Base-by-base conservation (phyloP, 53 echinoderm and acorn worm species). In the Crossaster papposus region DNA sequence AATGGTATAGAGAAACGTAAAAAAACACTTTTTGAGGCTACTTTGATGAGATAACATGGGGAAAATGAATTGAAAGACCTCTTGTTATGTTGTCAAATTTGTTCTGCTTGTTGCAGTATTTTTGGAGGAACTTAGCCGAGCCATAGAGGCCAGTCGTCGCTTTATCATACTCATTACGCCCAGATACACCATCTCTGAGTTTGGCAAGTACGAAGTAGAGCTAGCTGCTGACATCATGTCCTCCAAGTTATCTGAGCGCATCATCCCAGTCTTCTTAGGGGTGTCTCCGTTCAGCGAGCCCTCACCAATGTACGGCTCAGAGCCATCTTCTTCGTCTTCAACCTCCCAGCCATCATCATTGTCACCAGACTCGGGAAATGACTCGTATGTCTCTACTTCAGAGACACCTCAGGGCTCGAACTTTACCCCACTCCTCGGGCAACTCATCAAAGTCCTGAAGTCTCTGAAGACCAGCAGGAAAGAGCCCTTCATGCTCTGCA, bases 131-230 rank as follows among this genome's bases (percentile, higher is more conserved):
- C 78, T 90, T 0, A 33, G 58, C 28, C 82, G 44, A 35, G 79
- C 83, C 23, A 22, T 90, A 37, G 64, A 73, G 24, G 33, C 30
- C 6, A 90, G 90, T 90, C 90, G 90, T 26, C 90, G 90, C 8
- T 90, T 76, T 64, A 76, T 90, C 55, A 38, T 90, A 62, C 51
- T 90, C 54, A 83, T 90, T 31, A 82, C 90, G 17, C 75, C 77
- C 11, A 77, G 52, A 37, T 90, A 63, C 83, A 73, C 53, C 50
- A 14, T 13, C 76, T 87, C 87, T 1, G 36, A 87, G 26, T 37
- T 32, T 52, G 37, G 87, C 35, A 75, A 87, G 87, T 87, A 36
- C 36, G 87, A 87, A 29, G 76, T 87, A 34, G 75, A 87, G 17
- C 36, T 75, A 1, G 87, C 87, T 23, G 26, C 38, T 17, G 87